These are phyloP conservation scores for Atethmia centrago DNA, from an alignment of 2,888 invertebrate species.

Conservation along the genomic window DNA sequence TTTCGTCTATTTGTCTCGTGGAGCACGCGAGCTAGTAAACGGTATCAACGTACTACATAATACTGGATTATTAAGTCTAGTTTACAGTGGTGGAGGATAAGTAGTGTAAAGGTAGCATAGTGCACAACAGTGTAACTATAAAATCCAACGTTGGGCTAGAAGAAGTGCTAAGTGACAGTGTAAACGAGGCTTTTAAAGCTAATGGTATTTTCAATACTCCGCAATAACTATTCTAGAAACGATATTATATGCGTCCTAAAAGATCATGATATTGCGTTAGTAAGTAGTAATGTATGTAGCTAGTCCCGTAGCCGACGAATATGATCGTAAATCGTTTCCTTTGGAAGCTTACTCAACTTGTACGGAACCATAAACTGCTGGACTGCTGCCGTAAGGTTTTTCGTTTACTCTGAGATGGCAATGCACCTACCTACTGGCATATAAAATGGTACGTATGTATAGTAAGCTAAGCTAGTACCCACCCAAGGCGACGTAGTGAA, in stretches of 20 bases:
- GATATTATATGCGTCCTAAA: constrained; percentile 1
- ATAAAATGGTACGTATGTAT: constrained; percentile 20
- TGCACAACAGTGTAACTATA: background rate
- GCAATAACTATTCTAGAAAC: background rate
- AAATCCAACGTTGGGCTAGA: background rate
- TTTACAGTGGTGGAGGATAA: background rate
- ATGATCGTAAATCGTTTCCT: constrained; percentile 50
- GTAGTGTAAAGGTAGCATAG: background rate
- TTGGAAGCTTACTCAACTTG: constrained; percentile 29
- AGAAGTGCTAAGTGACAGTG: background rate
- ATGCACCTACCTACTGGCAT: constrained; percentile 31
- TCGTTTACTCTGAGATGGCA: constrained; percentile 21
- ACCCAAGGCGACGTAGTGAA: constrained; percentile 62
- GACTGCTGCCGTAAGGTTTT: constrained; percentile 31
- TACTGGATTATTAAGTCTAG: constrained; percentile 7
- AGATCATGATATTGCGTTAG: constrained; percentile 5
- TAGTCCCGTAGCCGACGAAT: constrained; percentile 21
- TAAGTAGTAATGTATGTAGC: constrained; percentile 15
- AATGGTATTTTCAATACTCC: background rate
- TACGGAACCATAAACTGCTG: constrained; percentile 36
- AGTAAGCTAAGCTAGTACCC: constrained; percentile 48
- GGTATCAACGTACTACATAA: constrained; percentile 41
- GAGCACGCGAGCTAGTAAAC: constrained; percentile 53
- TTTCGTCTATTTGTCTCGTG: constrained; percentile 57
- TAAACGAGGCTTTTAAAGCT: constrained; percentile 5